These are phyloP conservation scores for Semotilus atromaculatus DNA, from an alignment of 2,797 vertebrate genomes.

Conservation along the genomic window DNA sequence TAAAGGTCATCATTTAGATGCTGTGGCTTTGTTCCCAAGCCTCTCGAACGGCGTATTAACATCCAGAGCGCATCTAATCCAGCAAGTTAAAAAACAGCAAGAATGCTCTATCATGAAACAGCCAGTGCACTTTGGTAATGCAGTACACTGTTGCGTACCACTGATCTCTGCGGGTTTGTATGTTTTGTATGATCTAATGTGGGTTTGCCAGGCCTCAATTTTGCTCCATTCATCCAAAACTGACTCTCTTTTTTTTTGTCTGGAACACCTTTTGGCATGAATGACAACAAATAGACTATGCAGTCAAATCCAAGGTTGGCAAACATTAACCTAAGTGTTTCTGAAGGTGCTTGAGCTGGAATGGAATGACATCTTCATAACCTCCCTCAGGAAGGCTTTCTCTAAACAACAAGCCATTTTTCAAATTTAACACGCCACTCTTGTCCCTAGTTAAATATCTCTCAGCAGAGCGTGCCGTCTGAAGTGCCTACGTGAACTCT, in stretches of 20 bases:
- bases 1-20: slow-evolving; percentile 77
- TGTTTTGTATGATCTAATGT: not conserved
- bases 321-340: slow-evolving; percentile 29
- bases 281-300: not conserved
- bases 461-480: not conserved
- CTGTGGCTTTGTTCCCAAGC: slow-evolving; percentile 63
- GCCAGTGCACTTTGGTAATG: slow-evolving; percentile 11
- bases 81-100: slow-evolving; percentile 51
- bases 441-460: slow-evolving; percentile 41
- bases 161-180: slow-evolving; percentile 12
- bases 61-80: slow-evolving; percentile 28
- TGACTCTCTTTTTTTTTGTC: not conserved
- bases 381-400: slow-evolving; percentile 35
- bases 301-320: slow-evolving; percentile 7
- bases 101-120: slow-evolving; percentile 31
- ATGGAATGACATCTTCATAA: slow-evolving; percentile 25
- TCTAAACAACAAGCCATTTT: slow-evolving; percentile 29
- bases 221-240: slow-evolving; percentile 8
- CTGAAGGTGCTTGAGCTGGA: slow-evolving; percentile 22
- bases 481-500: slow-evolving; percentile 31
- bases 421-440: slow-evolving; percentile 37
- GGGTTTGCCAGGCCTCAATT: not conserved
- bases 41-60: slow-evolving; percentile 38
- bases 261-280: slow-evolving; percentile 1
- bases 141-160: not conserved